Conservation (phyloP, 2,888 invertebrate genomes). For the Mesorhabditis belari region DNA sequence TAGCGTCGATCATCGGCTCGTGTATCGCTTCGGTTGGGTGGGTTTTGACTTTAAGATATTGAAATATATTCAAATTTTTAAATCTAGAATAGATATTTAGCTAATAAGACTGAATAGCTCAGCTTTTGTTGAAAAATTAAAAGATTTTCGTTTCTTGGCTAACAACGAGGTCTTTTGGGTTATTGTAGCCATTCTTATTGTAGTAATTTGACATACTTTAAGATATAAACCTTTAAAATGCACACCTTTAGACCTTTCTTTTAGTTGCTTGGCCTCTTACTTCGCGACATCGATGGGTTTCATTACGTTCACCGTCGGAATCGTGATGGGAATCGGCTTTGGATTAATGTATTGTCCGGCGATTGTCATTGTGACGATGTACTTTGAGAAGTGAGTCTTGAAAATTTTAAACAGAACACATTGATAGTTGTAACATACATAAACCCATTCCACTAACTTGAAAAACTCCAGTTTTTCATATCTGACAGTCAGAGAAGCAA, state of each 20-base stretch:
- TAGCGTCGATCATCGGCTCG: conserved; percentile 82
- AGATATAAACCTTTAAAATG: neutral
- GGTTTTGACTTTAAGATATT: conserved; percentile 1
- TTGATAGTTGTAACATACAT: too few species aligned
- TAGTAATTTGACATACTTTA: too few species aligned
- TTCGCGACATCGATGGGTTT: conserved; percentile 76
- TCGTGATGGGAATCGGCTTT: conserved; percentile 85
- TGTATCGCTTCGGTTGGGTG: conserved; percentile 64
- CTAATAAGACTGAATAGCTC: too few species aligned
- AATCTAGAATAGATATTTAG: too few species aligned
- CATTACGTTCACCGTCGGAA: conserved; percentile 83
- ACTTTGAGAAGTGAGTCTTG: conserved; percentile 72
- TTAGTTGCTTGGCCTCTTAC: conserved; percentile 69
- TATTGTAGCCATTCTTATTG: too few species aligned
- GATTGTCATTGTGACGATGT: conserved; percentile 91
- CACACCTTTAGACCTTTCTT: conserved; percentile 2
- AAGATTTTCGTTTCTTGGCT: too few species aligned
- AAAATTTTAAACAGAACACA: conserved; percentile 64
- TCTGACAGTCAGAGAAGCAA: too few species aligned
- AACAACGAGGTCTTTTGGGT: too few species aligned
- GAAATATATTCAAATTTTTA: neutral
- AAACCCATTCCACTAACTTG: too few species aligned
- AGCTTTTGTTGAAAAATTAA: too few species aligned
- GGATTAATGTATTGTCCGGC: conserved; percentile 95
- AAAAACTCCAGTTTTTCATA: too few species aligned